phyloP scores from a whole-genome alignment of 2,797 vertebrate species.

The Austrolebias charrua region DNA sequence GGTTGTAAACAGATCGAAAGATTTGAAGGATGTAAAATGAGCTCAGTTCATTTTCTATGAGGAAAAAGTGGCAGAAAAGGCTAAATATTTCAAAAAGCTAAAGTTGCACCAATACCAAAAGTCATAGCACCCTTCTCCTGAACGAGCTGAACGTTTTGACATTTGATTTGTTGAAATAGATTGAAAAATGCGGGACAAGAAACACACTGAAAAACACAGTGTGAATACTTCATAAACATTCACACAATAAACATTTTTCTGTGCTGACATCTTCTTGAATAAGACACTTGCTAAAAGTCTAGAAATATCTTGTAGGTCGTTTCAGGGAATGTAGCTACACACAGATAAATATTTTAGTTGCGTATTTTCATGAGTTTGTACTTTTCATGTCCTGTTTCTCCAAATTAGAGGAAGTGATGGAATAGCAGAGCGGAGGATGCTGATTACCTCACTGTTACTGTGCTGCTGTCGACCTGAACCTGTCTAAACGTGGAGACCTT shows the following conservation, averaged over 20 bases:
- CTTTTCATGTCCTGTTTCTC: neutral
- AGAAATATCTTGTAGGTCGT: neutral
- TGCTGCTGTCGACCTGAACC: conserved; percentile 30
- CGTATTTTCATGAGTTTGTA: neutral
- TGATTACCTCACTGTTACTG: conserved; percentile 5
- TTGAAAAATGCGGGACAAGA: too few species aligned
- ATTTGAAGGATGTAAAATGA: too few species aligned
- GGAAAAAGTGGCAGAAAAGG: too few species aligned
- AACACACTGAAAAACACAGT: too few species aligned
- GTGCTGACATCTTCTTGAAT: neutral
- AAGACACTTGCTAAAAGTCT: neutral
- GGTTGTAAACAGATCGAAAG: too few species aligned
- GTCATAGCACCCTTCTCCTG: too few species aligned
- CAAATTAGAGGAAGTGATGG: conserved; percentile 61
- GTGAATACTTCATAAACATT: too few species aligned
- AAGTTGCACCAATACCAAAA: too few species aligned
- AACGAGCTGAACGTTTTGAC: too few species aligned
- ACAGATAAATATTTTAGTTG: neutral
- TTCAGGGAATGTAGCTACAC: neutral
- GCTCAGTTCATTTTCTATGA: too few species aligned
- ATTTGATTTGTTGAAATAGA: too few species aligned
- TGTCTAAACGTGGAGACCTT: conserved; percentile 2
- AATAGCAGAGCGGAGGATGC: conserved; percentile 45
- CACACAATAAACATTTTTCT: neutral
- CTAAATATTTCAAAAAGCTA: too few species aligned